Percentiles rank a stretch among this genome's conserved stretches.
Conservation (phyloP, 2,113 vertebrate genomes). For the Azemiops feae region DNA sequence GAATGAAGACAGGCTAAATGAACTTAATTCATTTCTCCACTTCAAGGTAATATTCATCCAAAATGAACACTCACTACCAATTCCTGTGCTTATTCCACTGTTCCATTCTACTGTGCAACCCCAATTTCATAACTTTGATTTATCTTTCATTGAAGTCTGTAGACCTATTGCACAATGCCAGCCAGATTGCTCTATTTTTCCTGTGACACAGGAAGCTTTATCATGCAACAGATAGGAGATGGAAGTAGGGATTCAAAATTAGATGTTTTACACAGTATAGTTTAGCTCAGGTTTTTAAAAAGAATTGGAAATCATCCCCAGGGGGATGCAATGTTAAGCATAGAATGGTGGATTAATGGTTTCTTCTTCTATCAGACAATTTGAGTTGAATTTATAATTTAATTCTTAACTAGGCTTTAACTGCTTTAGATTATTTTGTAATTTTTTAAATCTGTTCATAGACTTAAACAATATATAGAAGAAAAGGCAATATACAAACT, state of each 20-base stretch:
- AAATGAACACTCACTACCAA: slow-evolving; percentile 41
- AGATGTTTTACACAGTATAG: not conserved
- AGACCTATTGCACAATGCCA: not conserved
- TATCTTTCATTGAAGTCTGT: not conserved
- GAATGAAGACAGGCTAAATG: not conserved
- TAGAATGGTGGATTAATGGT: not conserved
- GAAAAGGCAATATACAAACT: not conserved
- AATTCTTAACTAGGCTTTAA: not conserved
- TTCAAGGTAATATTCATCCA: slow-evolving; percentile 29
- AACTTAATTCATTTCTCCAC: not conserved
- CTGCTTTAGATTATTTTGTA: not conserved
- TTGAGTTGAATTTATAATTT: not conserved
- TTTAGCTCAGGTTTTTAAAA: not conserved
- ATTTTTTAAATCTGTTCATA: not conserved
- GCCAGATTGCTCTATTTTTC: not conserved
- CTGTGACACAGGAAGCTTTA: not conserved
- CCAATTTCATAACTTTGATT: not conserved
- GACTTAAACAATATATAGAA: not conserved
- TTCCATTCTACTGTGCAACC: not conserved
- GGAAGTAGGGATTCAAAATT: not conserved
- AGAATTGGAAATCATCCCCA: not conserved
- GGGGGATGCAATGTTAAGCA: not conserved
- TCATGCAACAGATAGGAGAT: not conserved
- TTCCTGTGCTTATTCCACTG: not conserved
- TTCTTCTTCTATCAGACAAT: not conserved